Evolutionary conservation across 2,888 invertebrate genomes (phyloP), one percentile per base, ranked within the genome.

Genomic region (Tenthredo distinguenda): DNA sequence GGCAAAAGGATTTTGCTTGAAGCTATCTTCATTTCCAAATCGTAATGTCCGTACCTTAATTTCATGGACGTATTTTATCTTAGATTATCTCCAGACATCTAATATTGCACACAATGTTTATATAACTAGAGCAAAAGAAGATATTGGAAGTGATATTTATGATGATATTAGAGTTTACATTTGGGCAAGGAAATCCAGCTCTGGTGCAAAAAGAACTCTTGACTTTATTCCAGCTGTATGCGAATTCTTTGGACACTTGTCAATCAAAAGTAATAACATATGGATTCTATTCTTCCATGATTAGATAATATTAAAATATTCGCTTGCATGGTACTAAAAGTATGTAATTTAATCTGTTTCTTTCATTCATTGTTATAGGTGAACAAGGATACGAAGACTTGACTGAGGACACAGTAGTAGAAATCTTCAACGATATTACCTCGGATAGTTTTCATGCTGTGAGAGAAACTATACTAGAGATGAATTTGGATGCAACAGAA

Each of bases 31-130:
- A 26, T 88, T 94, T 12, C 89, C 92, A 47, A 88, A 92, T 58
- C 87, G 94, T 0, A 90, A 91, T 2, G 90, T 93, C 21, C 21
- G 90, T 3, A 81, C 90, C 68, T 90, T 91, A n/a, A 88, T 93
- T 40, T 93, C 93, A 65, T 92, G 94, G 86, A 92, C 95, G 34
- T 94, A 92, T 89, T 94, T 92, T 88, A 90, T 96, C 7, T 92
- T 96, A 7, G 91, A 95, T 71, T 95, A 95, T 92, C 94, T 97
- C 2, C 94, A 96, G 86, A 90, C 94, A 4, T 94, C 95, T 18
- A 94, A 96, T 55, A 94, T 97, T 87, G 96, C 98, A 0, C 97
- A 98, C 90, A 98, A 98, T 92, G 91, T 98, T 68, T 96, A 96
- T 87, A 94, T 98, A 68, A 96, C 96, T 12, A 94, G 95, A 90